Percentiles rank a stretch among this genome's conserved stretches.
These are phyloP conservation scores for Sebastes alutus DNA, from an alignment of 2,797 vertebrate genomes.

Conservation along the genomic window DNA sequence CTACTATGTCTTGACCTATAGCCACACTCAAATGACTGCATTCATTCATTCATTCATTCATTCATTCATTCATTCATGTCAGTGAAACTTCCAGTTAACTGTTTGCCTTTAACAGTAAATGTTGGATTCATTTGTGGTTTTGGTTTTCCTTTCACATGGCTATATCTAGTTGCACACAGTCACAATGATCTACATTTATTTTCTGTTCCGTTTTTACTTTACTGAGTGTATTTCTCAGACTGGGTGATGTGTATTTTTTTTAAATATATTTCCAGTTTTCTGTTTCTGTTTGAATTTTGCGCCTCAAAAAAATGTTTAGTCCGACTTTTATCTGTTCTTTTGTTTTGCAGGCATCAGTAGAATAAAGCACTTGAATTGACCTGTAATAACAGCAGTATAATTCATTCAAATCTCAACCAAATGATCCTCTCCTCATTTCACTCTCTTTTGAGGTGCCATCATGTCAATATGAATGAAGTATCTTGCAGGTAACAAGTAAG, in stretches of 20 bases:
- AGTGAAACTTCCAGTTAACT: not conserved
- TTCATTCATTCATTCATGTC: not conserved
- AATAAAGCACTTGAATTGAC: not conserved
- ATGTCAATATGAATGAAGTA: not conserved
- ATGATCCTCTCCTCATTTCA: not conserved
- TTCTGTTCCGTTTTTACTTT: constrained; percentile 15
- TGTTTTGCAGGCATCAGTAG: not conserved
- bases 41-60: not conserved
- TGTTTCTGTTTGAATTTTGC: not conserved
- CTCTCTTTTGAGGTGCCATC: not conserved
- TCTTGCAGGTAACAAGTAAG: not conserved
- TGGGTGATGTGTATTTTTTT: not conserved
- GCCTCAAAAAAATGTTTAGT: not conserved
- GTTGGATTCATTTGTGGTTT: not conserved
- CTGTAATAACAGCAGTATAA: not conserved
- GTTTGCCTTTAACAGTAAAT: not conserved
- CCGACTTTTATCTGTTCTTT: not conserved
- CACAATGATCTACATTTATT: not conserved
- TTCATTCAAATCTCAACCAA: not conserved
- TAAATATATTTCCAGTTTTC: not conserved
- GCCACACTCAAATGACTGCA: not conserved
- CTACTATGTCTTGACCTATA: not conserved
- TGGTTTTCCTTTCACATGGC: constrained; percentile 6
- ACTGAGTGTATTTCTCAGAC: not conserved
- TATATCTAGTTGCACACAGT: not conserved